Conservation (phyloP, 1,140 invertebrate species). For the Pseudobourletiella spinata region DNA sequence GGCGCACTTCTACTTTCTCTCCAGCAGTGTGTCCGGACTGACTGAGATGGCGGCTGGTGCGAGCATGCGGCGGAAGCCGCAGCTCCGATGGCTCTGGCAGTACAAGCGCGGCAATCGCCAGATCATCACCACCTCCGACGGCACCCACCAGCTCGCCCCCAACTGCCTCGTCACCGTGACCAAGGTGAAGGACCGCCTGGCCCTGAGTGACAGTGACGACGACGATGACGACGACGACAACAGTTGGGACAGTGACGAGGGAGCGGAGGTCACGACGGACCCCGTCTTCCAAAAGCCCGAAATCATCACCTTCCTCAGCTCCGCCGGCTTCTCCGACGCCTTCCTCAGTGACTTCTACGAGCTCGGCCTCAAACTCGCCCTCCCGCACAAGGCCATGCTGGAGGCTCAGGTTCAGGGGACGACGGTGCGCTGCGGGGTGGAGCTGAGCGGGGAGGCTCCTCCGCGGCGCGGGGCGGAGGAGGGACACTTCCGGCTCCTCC, state of each 20-base stretch:
- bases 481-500: constrained; percentile 3
- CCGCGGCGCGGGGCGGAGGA: too few species aligned
- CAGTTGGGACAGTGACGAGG: constrained; percentile 39
- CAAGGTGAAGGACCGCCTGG: too few species aligned
- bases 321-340: constrained; percentile 43
- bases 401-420: constrained; percentile 23
- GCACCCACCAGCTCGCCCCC: too few species aligned
- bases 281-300: too few species aligned
- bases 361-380: constrained; percentile 5
- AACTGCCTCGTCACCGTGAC: too few species aligned
- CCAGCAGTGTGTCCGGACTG: too few species aligned
- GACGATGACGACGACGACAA: constrained; percentile 40
- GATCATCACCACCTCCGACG: too few species aligned
- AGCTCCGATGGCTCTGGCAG: constrained; percentile 23
- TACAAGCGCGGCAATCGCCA: too few species aligned
- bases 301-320: too few species aligned
- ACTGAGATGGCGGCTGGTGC: too few species aligned
- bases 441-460: not conserved
- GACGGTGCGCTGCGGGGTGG: constrained; percentile 22
- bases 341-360: constrained; percentile 27
- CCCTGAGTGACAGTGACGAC: constrained; percentile 17
- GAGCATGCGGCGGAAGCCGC: constrained; percentile 18
- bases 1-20: too few species aligned
- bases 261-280: too few species aligned
- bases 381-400: not conserved